phyloP scores from a whole-genome alignment of 1,140 invertebrate species.

The Cardiocondyla obscurior region DNA sequence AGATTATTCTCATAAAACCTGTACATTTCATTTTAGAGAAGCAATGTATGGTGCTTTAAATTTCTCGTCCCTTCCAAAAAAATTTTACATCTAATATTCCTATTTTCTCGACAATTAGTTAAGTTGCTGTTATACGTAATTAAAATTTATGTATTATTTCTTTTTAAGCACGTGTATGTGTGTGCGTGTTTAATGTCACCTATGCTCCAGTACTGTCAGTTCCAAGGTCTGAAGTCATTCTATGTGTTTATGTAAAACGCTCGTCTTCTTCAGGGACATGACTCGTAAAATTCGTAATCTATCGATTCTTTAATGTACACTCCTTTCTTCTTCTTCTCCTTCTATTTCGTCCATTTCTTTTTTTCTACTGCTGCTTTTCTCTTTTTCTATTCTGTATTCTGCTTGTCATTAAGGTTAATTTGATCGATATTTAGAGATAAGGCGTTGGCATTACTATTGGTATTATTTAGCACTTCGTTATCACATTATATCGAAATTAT shows the following conservation, averaged over 20 bases:
- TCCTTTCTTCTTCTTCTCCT: slow-evolving; percentile 57
- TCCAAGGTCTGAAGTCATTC: slow-evolving; percentile 63
- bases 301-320: slow-evolving; percentile 56
- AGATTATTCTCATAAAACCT: too few relatives aligned
- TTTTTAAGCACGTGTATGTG: slow-evolving; percentile 40
- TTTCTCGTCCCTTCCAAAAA: not conserved
- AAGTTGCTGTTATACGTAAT: slow-evolving; percentile 27
- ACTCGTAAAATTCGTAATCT: slow-evolving; percentile 75
- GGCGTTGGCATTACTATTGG: not conserved
- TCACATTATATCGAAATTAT: not conserved
- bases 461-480: not conserved
- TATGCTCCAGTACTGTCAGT: slow-evolving; percentile 52
- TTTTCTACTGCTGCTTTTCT: slow-evolving; percentile 53
- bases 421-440: slow-evolving; percentile 19
- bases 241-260: slow-evolving; percentile 72
- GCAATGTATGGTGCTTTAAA: not conserved
- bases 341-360: slow-evolving; percentile 10
- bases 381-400: slow-evolving; percentile 37
- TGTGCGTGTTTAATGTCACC: slow-evolving; percentile 12
- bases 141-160: slow-evolving; percentile 3
- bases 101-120: slow-evolving; percentile 26
- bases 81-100: slow-evolving; percentile 12
- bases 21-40: not conserved
- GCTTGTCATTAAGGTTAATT: slow-evolving; percentile 22
- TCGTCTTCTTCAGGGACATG: slow-evolving; percentile 79